These are phyloP conservation scores for Corythaixoides concolor DNA, from an alignment of 2,113 vertebrate genomes.

Conservation along the genomic window DNA sequence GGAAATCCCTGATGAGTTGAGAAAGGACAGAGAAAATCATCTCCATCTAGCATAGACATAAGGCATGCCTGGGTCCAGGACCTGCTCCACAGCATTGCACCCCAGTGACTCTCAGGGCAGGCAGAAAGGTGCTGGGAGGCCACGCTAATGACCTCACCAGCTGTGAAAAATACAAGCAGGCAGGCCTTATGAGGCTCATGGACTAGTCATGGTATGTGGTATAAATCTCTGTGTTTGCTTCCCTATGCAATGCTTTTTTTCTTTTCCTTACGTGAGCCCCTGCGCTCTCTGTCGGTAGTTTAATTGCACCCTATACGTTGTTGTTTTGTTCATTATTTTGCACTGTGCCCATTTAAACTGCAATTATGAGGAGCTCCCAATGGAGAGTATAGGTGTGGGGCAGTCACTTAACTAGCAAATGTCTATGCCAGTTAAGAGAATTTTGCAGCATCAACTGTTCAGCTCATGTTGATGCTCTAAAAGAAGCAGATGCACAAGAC, in stretches of 20 bases:
- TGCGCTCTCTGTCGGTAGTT: neutral
- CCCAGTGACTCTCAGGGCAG: neutral
- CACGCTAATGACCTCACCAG: neutral
- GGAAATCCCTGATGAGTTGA: neutral
- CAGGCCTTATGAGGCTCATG: neutral
- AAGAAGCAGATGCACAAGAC: neutral
- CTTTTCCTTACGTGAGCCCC: neutral
- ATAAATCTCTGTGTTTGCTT: neutral
- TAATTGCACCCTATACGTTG: neutral
- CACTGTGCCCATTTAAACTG: neutral
- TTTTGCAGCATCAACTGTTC: neutral
- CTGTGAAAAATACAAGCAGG: neutral
- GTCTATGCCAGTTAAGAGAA: neutral
- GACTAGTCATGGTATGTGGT: neutral
- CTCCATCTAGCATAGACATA: neutral
- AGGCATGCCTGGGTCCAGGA: neutral
- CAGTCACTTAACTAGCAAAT: neutral
- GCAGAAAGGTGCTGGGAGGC: neutral
- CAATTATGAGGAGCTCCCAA: neutral
- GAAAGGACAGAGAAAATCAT: neutral
- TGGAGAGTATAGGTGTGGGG: neutral
- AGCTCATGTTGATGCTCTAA: neutral
- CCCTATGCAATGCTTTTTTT: neutral
- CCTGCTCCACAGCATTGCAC: neutral
- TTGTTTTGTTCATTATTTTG: neutral